Evolutionary conservation across 2,888 invertebrate species (phyloP).

Genomic region (Ophion slaviceki): DNA sequence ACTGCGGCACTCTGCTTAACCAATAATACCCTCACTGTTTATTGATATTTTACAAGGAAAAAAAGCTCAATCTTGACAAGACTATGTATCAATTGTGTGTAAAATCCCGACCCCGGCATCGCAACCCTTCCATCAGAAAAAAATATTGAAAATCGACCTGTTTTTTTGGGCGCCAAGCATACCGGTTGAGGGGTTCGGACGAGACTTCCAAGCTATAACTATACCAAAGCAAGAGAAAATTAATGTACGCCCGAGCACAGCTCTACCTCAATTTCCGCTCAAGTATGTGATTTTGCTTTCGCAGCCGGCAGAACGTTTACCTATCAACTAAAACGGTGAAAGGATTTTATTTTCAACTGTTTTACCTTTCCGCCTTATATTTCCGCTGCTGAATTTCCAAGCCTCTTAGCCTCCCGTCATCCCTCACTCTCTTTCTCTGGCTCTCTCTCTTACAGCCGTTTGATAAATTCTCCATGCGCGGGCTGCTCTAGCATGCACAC

Average conservation of each 20-base stretch:
- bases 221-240: too few relatives aligned
- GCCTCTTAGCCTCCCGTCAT: not conserved
- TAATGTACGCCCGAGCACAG: not conserved
- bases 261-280: not conserved
- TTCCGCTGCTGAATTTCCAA: slow-evolving; percentile 39
- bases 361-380: slow-evolving; percentile 34
- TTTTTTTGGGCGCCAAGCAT: too few relatives aligned
- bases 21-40: too few relatives aligned
- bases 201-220: too few relatives aligned
- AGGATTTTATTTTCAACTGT: slow-evolving; percentile 4
- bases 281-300: slow-evolving; percentile 9
- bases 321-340: not conserved
- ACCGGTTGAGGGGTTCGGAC: too few relatives aligned
- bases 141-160: too few relatives aligned
- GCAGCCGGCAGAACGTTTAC: not conserved
- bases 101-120: too few relatives aligned
- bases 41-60: too few relatives aligned
- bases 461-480: slow-evolving; percentile 54
- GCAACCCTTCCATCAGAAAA: too few relatives aligned
- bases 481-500: slow-evolving; percentile 26
- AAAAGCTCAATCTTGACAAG: too few relatives aligned
- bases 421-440: not conserved
- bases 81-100: too few relatives aligned
- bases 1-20: too few relatives aligned
- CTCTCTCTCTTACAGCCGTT: slow-evolving; percentile 22